Conservation (phyloP, 2,797 vertebrate genomes). For the Sebastes baramenuke region DNA sequence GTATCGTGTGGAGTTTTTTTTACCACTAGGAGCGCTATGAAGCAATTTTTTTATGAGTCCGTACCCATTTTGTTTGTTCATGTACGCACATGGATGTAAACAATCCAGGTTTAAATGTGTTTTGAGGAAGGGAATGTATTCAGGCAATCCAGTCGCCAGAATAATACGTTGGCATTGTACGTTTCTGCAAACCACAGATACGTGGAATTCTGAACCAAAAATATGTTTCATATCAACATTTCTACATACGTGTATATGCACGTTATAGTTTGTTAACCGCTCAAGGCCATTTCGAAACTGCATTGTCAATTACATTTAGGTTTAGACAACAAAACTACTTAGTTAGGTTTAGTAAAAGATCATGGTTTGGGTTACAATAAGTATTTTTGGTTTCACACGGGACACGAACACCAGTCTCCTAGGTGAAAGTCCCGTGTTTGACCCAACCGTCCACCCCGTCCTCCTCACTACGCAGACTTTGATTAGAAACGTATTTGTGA, state of each 20-base stretch:
- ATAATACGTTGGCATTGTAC: not conserved
- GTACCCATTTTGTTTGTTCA: rapidly evolving
- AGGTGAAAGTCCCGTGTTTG: rapidly evolving
- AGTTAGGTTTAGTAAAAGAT: too few relatives aligned
- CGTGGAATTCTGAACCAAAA: not conserved
- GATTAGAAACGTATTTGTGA: not conserved
- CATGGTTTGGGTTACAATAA: too few relatives aligned
- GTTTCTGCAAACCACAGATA: not conserved
- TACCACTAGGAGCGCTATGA: too few relatives aligned
- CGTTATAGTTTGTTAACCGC: too few relatives aligned
- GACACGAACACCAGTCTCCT: not conserved
- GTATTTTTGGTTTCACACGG: not conserved
- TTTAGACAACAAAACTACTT: too few relatives aligned
- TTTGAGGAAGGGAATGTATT: not conserved
- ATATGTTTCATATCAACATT: not conserved
- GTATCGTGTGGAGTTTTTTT: too few relatives aligned
- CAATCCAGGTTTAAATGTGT: not conserved
- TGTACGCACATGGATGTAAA: not conserved
- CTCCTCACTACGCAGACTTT: not conserved
- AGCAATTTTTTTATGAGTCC: too few relatives aligned
- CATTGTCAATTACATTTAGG: too few relatives aligned
- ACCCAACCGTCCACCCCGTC: too few relatives aligned
- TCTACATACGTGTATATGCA: too few relatives aligned
- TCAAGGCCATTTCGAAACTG: too few relatives aligned
- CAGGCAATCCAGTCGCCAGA: rapidly evolving